phyloP scores from a whole-genome alignment of 2,113 vertebrate species.

The Paradoxurus hermaphroditus region DNA sequence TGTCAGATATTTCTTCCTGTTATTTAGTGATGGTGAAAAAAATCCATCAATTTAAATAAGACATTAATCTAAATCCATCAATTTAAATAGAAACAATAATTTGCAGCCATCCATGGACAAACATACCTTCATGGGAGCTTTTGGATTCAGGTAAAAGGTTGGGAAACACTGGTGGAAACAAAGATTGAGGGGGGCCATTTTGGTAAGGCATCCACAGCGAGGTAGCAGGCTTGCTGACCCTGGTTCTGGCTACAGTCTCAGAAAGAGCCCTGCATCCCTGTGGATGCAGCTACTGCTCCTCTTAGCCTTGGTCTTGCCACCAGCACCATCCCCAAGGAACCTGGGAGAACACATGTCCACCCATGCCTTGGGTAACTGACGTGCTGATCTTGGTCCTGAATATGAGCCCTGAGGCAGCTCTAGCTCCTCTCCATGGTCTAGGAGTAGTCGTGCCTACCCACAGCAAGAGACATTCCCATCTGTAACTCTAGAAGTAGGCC shows the following conservation, averaged over 20 bases:
- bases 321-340: not conserved
- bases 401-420: not conserved
- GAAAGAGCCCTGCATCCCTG: not conserved
- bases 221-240: not conserved
- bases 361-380: not conserved
- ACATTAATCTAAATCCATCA: not conserved
- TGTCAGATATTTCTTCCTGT: not conserved
- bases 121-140: not conserved
- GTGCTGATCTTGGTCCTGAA: not conserved
- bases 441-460: not conserved
- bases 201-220: not conserved
- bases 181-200: not conserved
- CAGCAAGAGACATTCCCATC: not conserved
- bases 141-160: not conserved
- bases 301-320: not conserved
- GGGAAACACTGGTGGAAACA: not conserved
- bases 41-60: not conserved
- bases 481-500: not conserved
- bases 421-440: not conserved
- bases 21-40: not conserved
- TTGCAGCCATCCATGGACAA: not conserved
- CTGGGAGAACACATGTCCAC: not conserved
- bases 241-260: not conserved
- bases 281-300: not conserved
- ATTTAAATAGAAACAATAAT: not conserved